A percentile compares a stretch with the other conserved stretches of the same genome.
Conservation (phyloP, 1,140 invertebrate species). For the Leptonema lineaticorne region DNA sequence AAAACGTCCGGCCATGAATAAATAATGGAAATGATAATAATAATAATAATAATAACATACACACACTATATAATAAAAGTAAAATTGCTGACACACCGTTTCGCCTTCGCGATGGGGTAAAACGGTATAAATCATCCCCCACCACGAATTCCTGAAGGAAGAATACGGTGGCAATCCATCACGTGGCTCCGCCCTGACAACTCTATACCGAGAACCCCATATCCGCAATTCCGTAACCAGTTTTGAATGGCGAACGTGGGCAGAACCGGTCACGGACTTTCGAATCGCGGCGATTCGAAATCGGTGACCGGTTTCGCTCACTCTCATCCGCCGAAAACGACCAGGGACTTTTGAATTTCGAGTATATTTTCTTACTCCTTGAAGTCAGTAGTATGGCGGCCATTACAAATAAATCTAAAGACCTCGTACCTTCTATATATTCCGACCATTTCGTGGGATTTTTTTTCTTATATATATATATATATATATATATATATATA, state of each 20-base stretch:
- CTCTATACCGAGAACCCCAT: conserved; percentile 53
- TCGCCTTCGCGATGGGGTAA: background rate
- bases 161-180: conserved; percentile 50
- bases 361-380: conserved; percentile 51
- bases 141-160: conserved; percentile 19
- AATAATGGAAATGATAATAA: conserved; percentile 3
- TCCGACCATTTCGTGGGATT: conserved; percentile 5
- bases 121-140: conserved; percentile 30
- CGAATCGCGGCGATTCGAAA: conserved; percentile 35
- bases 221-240: conserved; percentile 44
- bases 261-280: conserved; percentile 43
- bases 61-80: no score
- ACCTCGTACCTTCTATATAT: conserved; percentile 12
- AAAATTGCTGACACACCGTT: conserved; percentile 5
- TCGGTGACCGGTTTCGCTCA: conserved; percentile 1
- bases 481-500: no score
- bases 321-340: conserved; percentile 32
- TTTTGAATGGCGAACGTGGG: conserved; percentile 30
- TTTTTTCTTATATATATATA: no score
- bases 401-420: conserved; percentile 50
- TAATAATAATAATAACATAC: no score
- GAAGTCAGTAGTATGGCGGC: conserved; percentile 45
- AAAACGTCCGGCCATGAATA: background rate
- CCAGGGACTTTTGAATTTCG: conserved; percentile 38
- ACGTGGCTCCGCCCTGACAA: conserved; percentile 58